phyloP scores from a whole-genome alignment of 2,888 invertebrate genomes.

The Reticulitermes lucifugus region DNA sequence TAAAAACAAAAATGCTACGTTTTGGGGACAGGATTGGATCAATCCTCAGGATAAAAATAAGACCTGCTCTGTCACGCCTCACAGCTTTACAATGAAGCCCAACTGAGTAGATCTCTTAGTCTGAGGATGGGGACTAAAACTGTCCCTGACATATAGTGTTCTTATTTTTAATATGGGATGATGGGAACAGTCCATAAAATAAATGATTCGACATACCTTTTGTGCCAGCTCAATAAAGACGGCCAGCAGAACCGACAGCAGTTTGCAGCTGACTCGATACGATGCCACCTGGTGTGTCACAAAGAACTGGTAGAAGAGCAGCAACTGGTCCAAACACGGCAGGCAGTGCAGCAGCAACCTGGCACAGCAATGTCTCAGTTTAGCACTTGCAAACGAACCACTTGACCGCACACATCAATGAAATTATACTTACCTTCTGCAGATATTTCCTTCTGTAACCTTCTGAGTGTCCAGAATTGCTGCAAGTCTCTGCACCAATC shows the following conservation, averaged over 20 bases:
- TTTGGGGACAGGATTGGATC: too few relatives aligned
- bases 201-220: constrained; percentile 65
- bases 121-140: background rate
- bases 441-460: constrained; percentile 54
- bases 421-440: constrained; percentile 50
- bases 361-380: background rate
- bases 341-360: constrained; percentile 66
- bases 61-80: too few relatives aligned
- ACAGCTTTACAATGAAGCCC: too few relatives aligned
- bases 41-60: too few relatives aligned
- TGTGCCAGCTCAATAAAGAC: constrained; percentile 87
- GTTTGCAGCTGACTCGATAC: constrained; percentile 84
- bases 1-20: too few relatives aligned
- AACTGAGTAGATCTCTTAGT: too few relatives aligned
- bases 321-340: constrained; percentile 83
- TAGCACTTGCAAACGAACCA: too few relatives aligned
- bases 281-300: constrained; percentile 82
- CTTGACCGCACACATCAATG: constrained; percentile 21
- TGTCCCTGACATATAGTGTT: too few relatives aligned
- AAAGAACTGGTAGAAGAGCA: constrained; percentile 81
- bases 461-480: constrained; percentile 58
- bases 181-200: too few relatives aligned
- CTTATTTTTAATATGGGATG: too few relatives aligned
- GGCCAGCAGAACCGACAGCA: constrained; percentile 83
- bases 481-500: constrained; percentile 42